Evolutionary conservation across 2,888 invertebrate genomes (phyloP).

Genomic region (Ophion slaviceki): DNA sequence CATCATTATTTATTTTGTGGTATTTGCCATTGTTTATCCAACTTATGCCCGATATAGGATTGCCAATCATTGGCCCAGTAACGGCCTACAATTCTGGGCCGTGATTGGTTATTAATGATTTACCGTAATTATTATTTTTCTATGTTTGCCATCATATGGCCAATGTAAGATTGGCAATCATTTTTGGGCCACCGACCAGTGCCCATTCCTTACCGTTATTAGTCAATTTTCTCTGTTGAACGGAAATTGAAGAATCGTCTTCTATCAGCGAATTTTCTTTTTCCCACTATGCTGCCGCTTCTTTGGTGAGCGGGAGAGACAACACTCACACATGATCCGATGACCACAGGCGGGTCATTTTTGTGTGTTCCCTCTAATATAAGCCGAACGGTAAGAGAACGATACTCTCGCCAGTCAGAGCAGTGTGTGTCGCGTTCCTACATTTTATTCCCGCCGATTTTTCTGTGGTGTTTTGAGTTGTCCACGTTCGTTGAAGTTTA

Average conservation of each 20-base stretch:
- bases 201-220: neutral
- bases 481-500: too few relatives aligned
- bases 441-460: too few relatives aligned
- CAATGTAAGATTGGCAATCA: constrained; percentile 11
- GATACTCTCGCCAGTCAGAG: too few relatives aligned
- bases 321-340: too few relatives aligned
- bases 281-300: neutral
- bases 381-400: neutral
- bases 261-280: too few relatives aligned
- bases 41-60: constrained; percentile 11
- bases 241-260: too few relatives aligned
- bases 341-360: neutral
- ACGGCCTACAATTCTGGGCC: neutral
- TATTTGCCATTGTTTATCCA: constrained; percentile 10
- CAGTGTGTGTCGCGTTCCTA: too few relatives aligned
- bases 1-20: neutral
- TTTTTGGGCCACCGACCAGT: constrained; percentile 15
- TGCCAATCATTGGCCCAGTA: too few relatives aligned
- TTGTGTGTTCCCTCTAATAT: constrained; percentile 11
- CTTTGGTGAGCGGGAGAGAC: neutral
- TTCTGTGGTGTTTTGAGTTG: too few relatives aligned
- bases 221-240: neutral
- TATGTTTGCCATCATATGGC: constrained; percentile 13
- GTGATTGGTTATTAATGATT: constrained; percentile 39
- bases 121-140: constrained; percentile 29